Evolutionary conservation across 2,888 invertebrate genomes (phyloP).

Genomic region (Dicyrtomina minuta): DNA sequence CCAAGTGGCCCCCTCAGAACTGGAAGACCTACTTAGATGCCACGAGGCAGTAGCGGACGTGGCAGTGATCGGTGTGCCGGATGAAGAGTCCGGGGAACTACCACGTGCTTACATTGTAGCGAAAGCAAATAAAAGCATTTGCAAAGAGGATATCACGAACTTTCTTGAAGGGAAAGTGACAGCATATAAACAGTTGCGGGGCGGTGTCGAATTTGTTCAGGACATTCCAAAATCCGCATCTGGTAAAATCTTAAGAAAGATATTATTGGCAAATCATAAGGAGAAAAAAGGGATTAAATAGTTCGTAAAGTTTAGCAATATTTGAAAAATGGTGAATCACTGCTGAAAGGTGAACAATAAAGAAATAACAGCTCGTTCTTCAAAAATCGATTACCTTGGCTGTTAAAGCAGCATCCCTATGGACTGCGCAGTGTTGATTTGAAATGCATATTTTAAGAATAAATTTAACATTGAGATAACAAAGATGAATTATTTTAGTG

Average conservation of each 20-base stretch:
- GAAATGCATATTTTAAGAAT: no score
- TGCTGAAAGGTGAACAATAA: no score
- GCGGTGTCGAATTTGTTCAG: conserved; percentile 69
- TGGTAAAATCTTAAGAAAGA: conserved; percentile 75
- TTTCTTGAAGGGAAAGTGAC: conserved; percentile 70
- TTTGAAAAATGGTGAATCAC: no score
- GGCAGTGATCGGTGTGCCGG: conserved; percentile 77
- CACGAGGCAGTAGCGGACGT: conserved; percentile 77
- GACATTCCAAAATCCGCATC: conserved; percentile 70
- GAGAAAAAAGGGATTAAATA: no score
- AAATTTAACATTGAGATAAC: no score
- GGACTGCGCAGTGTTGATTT: no score
- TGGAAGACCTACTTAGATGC: conserved; percentile 64
- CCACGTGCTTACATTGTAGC: conserved; percentile 73
- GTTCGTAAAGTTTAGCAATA: no score
- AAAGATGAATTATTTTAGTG: no score
- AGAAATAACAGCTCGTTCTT: no score
- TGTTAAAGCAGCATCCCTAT: no score
- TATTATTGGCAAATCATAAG: no score
- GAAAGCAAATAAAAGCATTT: conserved; percentile 56
- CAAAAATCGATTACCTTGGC: no score
- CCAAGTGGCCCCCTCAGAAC: conserved; percentile 10
- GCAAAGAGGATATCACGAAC: conserved; percentile 63
- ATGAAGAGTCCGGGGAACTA: conserved; percentile 69
- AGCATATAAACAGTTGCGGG: conserved; percentile 73